Evolutionary conservation across 37 sponge, comb jelly and placozoan species (phyloP), one percentile per base, ranked within the genome.

Genomic region (Halichondria panicea): DNA sequence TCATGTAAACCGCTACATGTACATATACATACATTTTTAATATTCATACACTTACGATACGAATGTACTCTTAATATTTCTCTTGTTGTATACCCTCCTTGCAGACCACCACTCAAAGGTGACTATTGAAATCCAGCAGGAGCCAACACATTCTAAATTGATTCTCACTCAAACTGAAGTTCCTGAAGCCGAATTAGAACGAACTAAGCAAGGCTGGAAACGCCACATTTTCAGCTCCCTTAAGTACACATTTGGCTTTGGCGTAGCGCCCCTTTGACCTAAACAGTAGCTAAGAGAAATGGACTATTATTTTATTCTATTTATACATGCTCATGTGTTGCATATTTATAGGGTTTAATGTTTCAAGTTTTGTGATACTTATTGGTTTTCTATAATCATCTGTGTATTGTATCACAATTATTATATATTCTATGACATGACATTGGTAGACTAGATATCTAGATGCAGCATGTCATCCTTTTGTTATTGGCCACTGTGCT

Each of bases 161-260:
- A 41, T 39, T 5, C 75, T 96, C n/a, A 18, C 54, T 32, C 99
- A 98, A 68, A 81, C 77, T 3, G 88, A 86, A 31, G 89, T 98
- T 0, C 99, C 99, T 24, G 82, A 88, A 12, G 37, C 75, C 37
- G 89, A 84, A 1, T 54, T 37, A 18, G 96, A 98, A 24, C 52
- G 89, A 33, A 95, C 94, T 31, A 83, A 74, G 39, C 63, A 89
- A 24, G 96, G 96, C 0, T 98, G 99, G 99, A 82, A 72, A 44
- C 67, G 76, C 39, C 75, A 95, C 76, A 92, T 92, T 57, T 95
- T 90, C 63, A 71, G 91, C 56, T 57, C 78, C 50, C 95, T 98
- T 63, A 93, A 91, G 68, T 43, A 55, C 55, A 88, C 88, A 9
- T 98, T 98, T 80, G 99, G 99, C 36, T 98, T 82, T 74, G 99